Evolutionary conservation across 2,797 vertebrate genomes (phyloP).

Genomic region (Denticeps clupeoides): DNA sequence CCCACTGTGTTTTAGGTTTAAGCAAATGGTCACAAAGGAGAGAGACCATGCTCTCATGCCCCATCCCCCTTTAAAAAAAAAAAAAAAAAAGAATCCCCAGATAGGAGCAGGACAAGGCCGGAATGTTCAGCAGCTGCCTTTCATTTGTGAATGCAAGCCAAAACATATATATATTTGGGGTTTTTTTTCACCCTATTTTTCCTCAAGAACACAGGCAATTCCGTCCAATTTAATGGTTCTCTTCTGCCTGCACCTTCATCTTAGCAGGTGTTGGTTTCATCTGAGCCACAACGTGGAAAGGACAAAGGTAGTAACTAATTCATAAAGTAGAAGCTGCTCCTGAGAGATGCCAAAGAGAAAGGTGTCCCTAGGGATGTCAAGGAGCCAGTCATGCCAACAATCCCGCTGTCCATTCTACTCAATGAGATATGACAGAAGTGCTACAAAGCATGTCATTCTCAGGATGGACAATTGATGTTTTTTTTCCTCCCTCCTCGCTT

Average conservation of each 20-base stretch:
- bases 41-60: slow-evolving; percentile 24
- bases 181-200: neutral
- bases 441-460: slow-evolving; percentile 68
- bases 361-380: slow-evolving; percentile 60
- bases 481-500: slow-evolving; percentile 34
- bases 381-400: slow-evolving; percentile 58
- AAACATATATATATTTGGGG: slow-evolving; percentile 33
- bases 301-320: slow-evolving; percentile 69
- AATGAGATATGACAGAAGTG: slow-evolving; percentile 66
- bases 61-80: slow-evolving; percentile 3
- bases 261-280: slow-evolving; percentile 52
- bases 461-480: slow-evolving; percentile 67
- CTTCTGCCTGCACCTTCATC: slow-evolving; percentile 23
- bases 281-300: slow-evolving; percentile 40
- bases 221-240: slow-evolving; percentile 18
- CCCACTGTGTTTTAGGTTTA: slow-evolving; percentile 54
- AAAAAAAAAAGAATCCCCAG: slow-evolving; percentile 28
- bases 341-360: slow-evolving; percentile 40
- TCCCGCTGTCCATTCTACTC: slow-evolving; percentile 60
- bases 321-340: slow-evolving; percentile 66
- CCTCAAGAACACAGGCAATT: slow-evolving; percentile 12
- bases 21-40: slow-evolving; percentile 63
- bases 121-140: slow-evolving; percentile 56
- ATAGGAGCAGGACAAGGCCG: slow-evolving; percentile 33
- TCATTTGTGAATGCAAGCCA: slow-evolving; percentile 55